Base-by-base conservation (phyloP, 1,140 invertebrate genomes). In the Pemphigus obesinymphae region DNA sequence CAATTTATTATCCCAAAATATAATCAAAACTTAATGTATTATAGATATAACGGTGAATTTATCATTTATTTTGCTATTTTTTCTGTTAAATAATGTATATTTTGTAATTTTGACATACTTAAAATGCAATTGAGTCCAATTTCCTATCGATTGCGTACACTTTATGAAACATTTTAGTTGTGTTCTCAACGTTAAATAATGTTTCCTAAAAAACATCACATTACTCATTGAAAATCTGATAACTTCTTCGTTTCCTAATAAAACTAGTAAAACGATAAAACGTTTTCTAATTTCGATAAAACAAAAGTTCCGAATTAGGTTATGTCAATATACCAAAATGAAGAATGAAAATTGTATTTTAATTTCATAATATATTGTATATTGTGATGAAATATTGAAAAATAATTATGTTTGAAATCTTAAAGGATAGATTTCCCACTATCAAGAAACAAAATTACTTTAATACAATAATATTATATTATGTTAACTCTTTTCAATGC, bases 361-460 rank as follows among this genome's bases (percentile, higher is more conserved):
- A 50, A 75, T 75, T 31, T 26, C 20, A 75, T 75, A n/a, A n/a
- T 31, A 50, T 34, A 31, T 50, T 75, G 45, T 75, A n/a, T 75
- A 31, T 73, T 17, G 11, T 53, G 72, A 75, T 8, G 43, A 75
- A 23, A 26, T 26, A 75, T 75, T 75, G 50, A 75, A 73, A 75
- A 75, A 53, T 50, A 75, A 75, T 15, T 17, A 50, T 4, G 45
- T 48, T 53, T 53, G 45, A 50, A 75, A 53, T 73, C 40, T 23
- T 23, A 11, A 13, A 48, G 6, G 70, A 73, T 31, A 45, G 13
- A 6, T 29, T 48, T 73, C 48, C 40, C 26, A 73, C 13, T 73
- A 8, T 15, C 23, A 73, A 43, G 5, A 23, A 70, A 70, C 15
- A 2, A 23, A 70, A 70, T 43, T 40, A 70, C n/a, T 70, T 70